Evolutionary conservation across 2,888 invertebrate genomes (phyloP).

Genomic region (Spodoptera picta): DNA sequence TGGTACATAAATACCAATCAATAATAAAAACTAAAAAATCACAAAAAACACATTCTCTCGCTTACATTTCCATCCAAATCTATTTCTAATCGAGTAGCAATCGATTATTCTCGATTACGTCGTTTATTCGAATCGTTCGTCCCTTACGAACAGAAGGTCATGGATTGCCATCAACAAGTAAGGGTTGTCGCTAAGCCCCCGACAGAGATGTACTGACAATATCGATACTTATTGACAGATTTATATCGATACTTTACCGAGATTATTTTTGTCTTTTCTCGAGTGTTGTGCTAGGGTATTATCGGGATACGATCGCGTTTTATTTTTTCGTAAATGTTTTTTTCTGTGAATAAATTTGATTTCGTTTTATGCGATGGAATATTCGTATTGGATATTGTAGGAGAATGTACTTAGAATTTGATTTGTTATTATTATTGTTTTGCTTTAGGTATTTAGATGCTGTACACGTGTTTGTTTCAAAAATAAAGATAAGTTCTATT

Average conservation of each 20-base stretch:
- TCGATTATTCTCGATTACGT: constrained; percentile 20
- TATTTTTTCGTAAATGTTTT: neutral
- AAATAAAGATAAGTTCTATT: too few species aligned
- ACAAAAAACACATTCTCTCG: neutral
- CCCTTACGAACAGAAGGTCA: constrained; percentile 33
- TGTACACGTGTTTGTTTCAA: too few species aligned
- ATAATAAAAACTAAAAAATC: neutral
- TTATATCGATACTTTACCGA: constrained; percentile 5
- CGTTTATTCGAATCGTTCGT: constrained; percentile 8
- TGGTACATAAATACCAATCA: neutral
- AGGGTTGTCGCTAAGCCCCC: constrained; percentile 11
- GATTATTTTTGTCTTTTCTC: neutral
- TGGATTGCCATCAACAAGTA: constrained; percentile 37
- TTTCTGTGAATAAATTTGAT: neutral
- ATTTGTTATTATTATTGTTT: too few species aligned
- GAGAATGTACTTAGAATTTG: too few species aligned
- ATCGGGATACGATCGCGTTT: too few species aligned
- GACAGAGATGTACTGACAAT: constrained; percentile 3
- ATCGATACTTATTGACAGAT: constrained; percentile 13
- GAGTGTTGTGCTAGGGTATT: neutral
- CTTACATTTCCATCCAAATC: constrained; percentile 18
- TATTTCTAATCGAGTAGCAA: constrained; percentile 23
- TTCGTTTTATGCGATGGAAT: too few species aligned
- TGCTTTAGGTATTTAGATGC: too few species aligned
- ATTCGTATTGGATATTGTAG: too few species aligned